Base-by-base conservation (phyloP, 2,888 invertebrate species). In the Tipula confusa region DNA sequence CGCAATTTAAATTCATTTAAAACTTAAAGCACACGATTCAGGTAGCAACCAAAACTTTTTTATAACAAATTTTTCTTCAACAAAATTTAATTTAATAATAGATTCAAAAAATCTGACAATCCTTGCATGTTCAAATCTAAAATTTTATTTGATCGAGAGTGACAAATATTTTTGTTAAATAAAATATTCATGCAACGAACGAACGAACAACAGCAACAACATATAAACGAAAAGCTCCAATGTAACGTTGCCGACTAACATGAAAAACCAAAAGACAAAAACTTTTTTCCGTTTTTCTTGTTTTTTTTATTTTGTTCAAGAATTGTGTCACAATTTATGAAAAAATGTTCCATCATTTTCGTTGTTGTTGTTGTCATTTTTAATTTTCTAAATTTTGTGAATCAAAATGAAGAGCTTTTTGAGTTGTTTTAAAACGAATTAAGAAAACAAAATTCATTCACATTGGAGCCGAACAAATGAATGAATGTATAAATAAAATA, bases 151-250 rank as follows among this genome's bases (percentile, higher is more conserved):
- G 0, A 64, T 64, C 4, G 64, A 64, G 24, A 64, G 7, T 64
- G 64, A 64, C 64, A 24, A 64, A 64, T 64, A 64, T 64, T 64
- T 64, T 64, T n/a, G n/a, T n/a, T n/a, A 24, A 64, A 64, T 64
- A 64, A n/a, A 64, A 64, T 11, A 18, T 64, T 48, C 1, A 1
- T 5, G 18, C 48, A 48, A 48, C 7, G 24, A 64, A 64, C 18
- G 13, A n/a, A 43, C 43, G n/a, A n/a, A n/a, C 43, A 43, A n/a
- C 43, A 43, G 43, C 9, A 43, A 3, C 43, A 15, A 43, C 43
- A 43, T n/a, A n/a, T n/a, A n/a, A n/a, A 15, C 15, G 24, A 24
- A 64, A 64, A 24, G 7, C 64, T 24, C 6, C 24, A 64, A 24
- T 48, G 33, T 33, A 4, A 33, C 33, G 33, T 33, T 1, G 2